Evolutionary conservation across 2,797 vertebrate species (phyloP).

Genomic region (Yasuhikotakia modesta): DNA sequence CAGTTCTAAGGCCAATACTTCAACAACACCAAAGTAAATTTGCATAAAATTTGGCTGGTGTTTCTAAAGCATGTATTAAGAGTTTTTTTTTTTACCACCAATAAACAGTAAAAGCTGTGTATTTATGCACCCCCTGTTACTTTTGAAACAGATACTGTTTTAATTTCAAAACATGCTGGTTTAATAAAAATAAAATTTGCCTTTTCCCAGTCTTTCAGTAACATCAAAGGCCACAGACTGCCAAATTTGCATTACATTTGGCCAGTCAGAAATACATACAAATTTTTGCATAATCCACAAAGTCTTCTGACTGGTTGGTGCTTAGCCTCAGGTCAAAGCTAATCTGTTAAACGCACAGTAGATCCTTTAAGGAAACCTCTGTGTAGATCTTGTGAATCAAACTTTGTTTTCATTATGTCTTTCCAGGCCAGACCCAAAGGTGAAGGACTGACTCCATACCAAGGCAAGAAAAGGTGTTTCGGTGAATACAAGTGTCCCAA

Average conservation of each 20-base stretch:
- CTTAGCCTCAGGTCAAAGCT: slow-evolving; percentile 6
- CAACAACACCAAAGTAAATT: not conserved
- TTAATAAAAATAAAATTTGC: not conserved
- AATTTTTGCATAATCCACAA: slow-evolving; percentile 1
- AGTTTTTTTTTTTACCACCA: not conserved
- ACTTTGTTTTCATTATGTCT: slow-evolving; percentile 17
- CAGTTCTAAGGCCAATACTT: not conserved
- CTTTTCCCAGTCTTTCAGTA: not conserved
- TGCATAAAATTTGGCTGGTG: not conserved
- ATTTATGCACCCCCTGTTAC: not conserved
- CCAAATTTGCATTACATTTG: slow-evolving; percentile 23
- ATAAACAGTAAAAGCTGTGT: not conserved
- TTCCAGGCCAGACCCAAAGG: slow-evolving; percentile 87
- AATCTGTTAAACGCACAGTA: not conserved
- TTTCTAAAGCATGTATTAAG: not conserved
- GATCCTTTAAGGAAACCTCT: not conserved
- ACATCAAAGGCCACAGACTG: not conserved
- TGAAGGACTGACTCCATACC: slow-evolving; percentile 85
- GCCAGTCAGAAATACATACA: not conserved
- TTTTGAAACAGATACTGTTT: not conserved
- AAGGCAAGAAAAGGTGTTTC: slow-evolving; percentile 88
- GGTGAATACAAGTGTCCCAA: slow-evolving; percentile 99
- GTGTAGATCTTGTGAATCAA: not conserved
- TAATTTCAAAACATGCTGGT: slow-evolving; percentile 47
- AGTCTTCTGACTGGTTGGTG: not conserved